Base-by-base conservation (phyloP, 1,140 invertebrate species). In the Harpegnathos saltator region DNA sequence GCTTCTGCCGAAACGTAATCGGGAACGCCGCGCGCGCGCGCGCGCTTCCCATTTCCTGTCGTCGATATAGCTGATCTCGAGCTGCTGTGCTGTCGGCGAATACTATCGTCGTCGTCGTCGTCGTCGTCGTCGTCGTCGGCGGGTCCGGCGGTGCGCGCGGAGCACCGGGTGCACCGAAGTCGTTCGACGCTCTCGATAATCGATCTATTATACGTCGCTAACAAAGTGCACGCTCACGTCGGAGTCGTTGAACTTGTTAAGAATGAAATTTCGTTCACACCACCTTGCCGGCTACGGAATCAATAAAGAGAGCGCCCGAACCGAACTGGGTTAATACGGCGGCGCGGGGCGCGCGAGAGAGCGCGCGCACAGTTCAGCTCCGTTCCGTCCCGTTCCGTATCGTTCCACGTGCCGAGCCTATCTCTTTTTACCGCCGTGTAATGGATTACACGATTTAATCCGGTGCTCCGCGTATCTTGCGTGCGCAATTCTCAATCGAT, bases 231-330 rank as follows among this genome's bases (percentile, higher is more conserved):
- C 72, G 85, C 61, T 86, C 69, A 84, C 74, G 59, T 78, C 56
- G 69, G 38, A 58, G 62, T 82, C 66, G 86, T 52, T 83, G 86
- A 85, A 84, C 86, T 83, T 87, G 80, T 87, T 87, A 87, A 88
- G 86, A 88, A 88, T 82, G 86, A 87, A 83, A 88, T 85, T 87
- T 88, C 44, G 82, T 88, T 88, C 86, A 75, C 86, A 87, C 85
- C 86, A 58, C 65, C 82, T 87, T 77, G 59, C 54, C 65, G 82
- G 58, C 85, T 71, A 61, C 75, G 85, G 81, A 87, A 88, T 88
- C 86, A 82, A 88, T 88, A 88, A 82, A 63, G 69, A 80, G 74
- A 77, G 44, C 48, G 48, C 74, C 68, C 48, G 58, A 24, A 56
- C 61, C 78, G 71, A 87, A 88, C 86, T 87, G 82, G 85, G 86